Percentiles rank a stretch among this genome's conserved stretches.
Conservation (phyloP, 1,140 invertebrate genomes). For the Triops longicaudatus region DNA sequence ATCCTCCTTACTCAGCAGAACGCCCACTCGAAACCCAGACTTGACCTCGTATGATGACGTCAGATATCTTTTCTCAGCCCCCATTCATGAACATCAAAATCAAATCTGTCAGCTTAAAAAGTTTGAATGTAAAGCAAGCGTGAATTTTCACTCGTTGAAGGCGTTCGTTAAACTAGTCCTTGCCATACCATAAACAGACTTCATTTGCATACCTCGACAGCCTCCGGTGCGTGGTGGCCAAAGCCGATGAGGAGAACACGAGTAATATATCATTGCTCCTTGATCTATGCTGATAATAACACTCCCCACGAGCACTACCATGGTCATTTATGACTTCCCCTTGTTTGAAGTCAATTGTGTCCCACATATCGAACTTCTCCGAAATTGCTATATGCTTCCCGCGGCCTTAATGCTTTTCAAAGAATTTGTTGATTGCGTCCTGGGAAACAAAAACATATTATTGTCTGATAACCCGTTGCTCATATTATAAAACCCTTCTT, state of each 20-base stretch:
- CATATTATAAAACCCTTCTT: not conserved
- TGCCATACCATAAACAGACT: slow-evolving; percentile 12
- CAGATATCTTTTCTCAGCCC: not conserved
- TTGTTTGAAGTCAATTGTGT: slow-evolving; percentile 15
- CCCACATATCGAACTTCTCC: not conserved
- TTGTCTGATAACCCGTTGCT: not conserved
- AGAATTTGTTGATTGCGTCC: not conserved
- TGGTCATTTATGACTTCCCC: not conserved
- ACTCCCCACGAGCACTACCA: not conserved
- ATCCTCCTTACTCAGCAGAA: slow-evolving; percentile 2
- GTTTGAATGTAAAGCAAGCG: slow-evolving; percentile 1
- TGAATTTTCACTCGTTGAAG: slow-evolving; percentile 5
- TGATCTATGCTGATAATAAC: slow-evolving; percentile 15
- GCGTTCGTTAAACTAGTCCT: slow-evolving; percentile 10
- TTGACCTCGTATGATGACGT: slow-evolving; percentile 11
- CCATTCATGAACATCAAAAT: slow-evolving; percentile 15
- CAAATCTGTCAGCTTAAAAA: not conserved
- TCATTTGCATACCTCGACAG: slow-evolving; percentile 6
- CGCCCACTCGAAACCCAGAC: slow-evolving; percentile 4
- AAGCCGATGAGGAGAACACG: not conserved
- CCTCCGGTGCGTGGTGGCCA: slow-evolving; percentile 4
- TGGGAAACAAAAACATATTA: not conserved
- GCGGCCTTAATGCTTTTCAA: not conserved
- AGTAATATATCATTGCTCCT: slow-evolving; percentile 1
- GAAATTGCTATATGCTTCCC: not conserved